phyloP scores from a whole-genome alignment of 1,140 invertebrate species.

The Myzus persicae region DNA sequence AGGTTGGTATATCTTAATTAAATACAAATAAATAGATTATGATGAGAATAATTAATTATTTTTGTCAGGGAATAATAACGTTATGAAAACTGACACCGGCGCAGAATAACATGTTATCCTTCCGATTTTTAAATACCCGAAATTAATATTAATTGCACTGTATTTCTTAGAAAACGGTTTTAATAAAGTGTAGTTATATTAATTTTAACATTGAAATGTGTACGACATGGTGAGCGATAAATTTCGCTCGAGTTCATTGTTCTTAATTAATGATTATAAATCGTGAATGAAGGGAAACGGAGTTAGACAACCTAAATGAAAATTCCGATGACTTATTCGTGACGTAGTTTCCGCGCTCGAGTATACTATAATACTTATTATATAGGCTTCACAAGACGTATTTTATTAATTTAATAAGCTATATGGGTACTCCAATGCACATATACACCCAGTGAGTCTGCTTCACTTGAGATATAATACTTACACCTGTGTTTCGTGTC shows the following conservation, averaged over 20 bases:
- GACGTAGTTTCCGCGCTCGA: background rate
- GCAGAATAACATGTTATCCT: background rate
- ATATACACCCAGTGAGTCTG: background rate
- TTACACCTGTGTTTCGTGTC: background rate
- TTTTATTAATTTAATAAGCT: constrained; percentile 19
- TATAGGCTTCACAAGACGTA: background rate
- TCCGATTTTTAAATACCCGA: background rate
- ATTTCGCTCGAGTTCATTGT: background rate
- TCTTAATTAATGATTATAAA: constrained; percentile 46
- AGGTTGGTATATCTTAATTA: background rate
- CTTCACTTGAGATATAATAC: background rate
- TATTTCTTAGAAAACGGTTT: constrained; percentile 8
- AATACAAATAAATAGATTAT: background rate
- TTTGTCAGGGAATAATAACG: background rate
- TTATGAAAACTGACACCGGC: background rate
- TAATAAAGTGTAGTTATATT: constrained; percentile 16
- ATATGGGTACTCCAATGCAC: background rate
- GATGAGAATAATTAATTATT: background rate
- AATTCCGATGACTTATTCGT: constrained; percentile 8
- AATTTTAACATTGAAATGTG: constrained; percentile 37
- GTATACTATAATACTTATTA: background rate
- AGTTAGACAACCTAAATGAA: constrained; percentile 20
- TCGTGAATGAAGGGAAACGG: background rate
- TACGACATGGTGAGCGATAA: background rate
- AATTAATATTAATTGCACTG: constrained; percentile 21